Conservation (phyloP, 2,113 vertebrate genomes). For the Leuciscus idus region DNA sequence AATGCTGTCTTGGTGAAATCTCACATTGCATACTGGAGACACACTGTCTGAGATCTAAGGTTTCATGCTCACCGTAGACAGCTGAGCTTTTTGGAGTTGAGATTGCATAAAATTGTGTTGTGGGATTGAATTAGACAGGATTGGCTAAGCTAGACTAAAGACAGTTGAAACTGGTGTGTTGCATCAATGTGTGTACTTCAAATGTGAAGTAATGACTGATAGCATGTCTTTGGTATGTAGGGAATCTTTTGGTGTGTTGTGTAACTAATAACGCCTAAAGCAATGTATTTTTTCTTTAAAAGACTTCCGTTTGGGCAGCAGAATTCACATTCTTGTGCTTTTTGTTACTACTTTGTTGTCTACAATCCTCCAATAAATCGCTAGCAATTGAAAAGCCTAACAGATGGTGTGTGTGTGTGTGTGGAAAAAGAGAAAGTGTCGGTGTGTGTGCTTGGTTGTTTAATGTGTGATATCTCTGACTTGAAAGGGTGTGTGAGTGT, state of each 20-base stretch:
- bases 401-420: not conserved
- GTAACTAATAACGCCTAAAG: not conserved
- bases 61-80: not conserved
- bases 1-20: not conserved
- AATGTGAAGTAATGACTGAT: not conserved
- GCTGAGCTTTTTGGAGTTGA: not conserved
- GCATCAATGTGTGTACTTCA: not conserved
- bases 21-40: not conserved
- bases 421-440: not conserved
- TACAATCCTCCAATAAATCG: not conserved
- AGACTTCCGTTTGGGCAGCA: not conserved
- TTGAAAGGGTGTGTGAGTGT: conserved; percentile 5
- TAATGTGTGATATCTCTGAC: not conserved
- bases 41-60: not conserved
- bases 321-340: not conserved
- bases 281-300: not conserved
- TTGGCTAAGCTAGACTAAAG: not conserved
- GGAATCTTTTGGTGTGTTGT: not conserved
- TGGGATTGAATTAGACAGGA: not conserved
- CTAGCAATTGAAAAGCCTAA: not conserved
- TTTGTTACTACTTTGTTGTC: not conserved
- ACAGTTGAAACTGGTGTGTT: conserved; percentile 3
- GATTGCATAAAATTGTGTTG: not conserved
- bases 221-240: not conserved
- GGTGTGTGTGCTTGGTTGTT: not conserved